Base-by-base conservation (phyloP, 2,113 vertebrate species). In the Poeciliopsis prolifica region DNA sequence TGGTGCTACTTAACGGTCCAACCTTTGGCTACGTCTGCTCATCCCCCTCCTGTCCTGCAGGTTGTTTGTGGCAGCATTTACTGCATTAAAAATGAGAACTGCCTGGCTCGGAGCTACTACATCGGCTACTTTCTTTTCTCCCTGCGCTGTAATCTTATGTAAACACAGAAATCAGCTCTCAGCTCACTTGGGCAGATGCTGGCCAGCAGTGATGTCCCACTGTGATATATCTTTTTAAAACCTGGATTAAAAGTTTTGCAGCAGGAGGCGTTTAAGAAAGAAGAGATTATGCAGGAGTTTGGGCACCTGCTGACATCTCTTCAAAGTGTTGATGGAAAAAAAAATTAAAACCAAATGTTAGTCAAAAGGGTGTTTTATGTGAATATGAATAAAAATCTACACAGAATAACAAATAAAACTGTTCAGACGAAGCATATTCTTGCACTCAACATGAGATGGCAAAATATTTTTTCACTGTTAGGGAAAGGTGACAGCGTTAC, bases 101-200 rank as follows among this genome's bases (percentile, higher is more conserved):
- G 69, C 78, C 78, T 78, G 78, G 86, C 88, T 89, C 1, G 78
- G 69, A 90, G 87, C 88, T 42, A 84, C 82, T 78, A 68, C 86
- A 86, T 89, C 71, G 69, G 79, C 88, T 73, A 87, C 85, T 79
- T 88, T 87, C 82, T 83, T 86, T 75, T 79, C 80, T 86, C 77
- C 80, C 81, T 54, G 72, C 35, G 75, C 89, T 88, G 82, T 91
- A 91, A 92, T 92, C 89, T 92, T 87, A 77, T 87, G 89, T 91
- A 90, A 92, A 92, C 89, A 92, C 80, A 90, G 83, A 86, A 88
- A 88, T 87, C 86, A 86, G 86, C 91, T 88, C 85, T 82, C 82
- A 84, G 85, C 87, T 81, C 84, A 33, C 80, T 81, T 79, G 70
- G 85, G 83, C 84, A 85, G 85, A 88, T 90, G 87, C 87, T 82